A percentile compares a stretch with the other conserved stretches of the same genome.
These are phyloP conservation scores for Apteryx owenii DNA, from an alignment of 2,113 vertebrate genomes.

Conservation along the genomic window DNA sequence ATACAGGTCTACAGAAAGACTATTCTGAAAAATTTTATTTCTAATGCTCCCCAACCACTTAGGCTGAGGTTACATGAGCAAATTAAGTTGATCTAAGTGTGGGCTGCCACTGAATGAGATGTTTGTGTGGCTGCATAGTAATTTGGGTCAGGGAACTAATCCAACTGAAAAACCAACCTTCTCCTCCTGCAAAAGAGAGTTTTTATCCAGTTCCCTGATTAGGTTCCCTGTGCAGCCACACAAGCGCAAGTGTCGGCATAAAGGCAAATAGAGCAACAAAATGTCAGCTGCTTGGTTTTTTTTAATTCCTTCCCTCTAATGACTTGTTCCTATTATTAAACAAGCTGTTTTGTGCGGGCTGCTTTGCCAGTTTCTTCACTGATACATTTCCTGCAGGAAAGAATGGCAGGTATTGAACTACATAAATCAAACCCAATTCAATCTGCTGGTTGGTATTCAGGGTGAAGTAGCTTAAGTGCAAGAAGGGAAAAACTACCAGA, in stretches of 20 bases:
- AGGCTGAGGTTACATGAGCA: neutral
- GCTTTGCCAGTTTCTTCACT: conserved; percentile 6
- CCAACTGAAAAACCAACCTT: conserved; percentile 19
- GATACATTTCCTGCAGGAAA: neutral
- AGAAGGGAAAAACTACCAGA: neutral
- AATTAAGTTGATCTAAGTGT: neutral
- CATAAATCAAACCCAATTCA: neutral
- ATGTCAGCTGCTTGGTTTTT: conserved; percentile 10
- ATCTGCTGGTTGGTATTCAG: neutral
- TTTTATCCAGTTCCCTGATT: conserved; percentile 25
- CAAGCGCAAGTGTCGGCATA: conserved; percentile 39
- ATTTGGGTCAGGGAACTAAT: conserved; percentile 52
- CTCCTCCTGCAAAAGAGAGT: conserved; percentile 5
- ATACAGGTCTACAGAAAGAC: neutral
- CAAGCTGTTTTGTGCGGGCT: neutral
- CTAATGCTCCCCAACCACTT: neutral
- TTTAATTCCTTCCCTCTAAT: conserved; percentile 18
- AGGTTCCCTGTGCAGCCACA: conserved; percentile 21
- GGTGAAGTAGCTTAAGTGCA: neutral
- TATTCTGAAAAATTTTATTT: neutral
- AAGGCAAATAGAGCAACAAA: conserved; percentile 22
- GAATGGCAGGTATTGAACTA: conserved; percentile 3
- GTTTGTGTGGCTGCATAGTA: neutral
- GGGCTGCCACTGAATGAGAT: neutral
- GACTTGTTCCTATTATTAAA: conserved; percentile 29